A percentile compares a stretch with the other conserved stretches of the same genome.
These are phyloP conservation scores for Diorhabda sublineata DNA, from an alignment of 1,140 invertebrate species.

Conservation along the genomic window DNA sequence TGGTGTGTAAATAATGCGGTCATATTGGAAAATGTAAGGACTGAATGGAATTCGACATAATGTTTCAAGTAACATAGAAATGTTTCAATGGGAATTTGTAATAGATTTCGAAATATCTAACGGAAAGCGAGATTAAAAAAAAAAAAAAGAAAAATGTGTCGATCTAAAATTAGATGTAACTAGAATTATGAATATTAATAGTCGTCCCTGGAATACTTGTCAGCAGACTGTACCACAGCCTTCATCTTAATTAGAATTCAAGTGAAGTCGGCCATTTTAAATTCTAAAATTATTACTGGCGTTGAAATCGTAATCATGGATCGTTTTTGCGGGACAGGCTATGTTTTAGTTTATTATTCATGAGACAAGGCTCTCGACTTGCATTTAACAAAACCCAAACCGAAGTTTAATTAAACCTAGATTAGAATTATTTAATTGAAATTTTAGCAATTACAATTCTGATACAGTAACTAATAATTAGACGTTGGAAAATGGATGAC, in stretches of 20 bases:
- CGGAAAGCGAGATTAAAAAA: no score
- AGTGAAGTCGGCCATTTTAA: slow-evolving; percentile 1
- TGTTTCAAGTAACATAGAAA: no score
- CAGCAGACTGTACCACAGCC: background rate
- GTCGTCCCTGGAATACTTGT: background rate
- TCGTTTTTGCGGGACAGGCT: slow-evolving; percentile 8
- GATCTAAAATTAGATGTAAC: no score
- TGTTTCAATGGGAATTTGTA: no score
- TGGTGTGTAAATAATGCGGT: no score
- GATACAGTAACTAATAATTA: slow-evolving; percentile 16
- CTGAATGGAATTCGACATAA: no score
- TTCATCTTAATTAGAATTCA: slow-evolving; percentile 3
- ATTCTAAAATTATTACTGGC: slow-evolving; percentile 13
- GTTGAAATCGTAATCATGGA: slow-evolving; percentile 16
- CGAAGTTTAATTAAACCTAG: slow-evolving; percentile 18
- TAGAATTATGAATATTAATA: no score
- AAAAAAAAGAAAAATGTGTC: no score
- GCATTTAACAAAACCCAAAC: slow-evolving; percentile 13
- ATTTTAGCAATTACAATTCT: slow-evolving; percentile 15
- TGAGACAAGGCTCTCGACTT: slow-evolving; percentile 9
- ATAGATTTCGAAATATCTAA: no score
- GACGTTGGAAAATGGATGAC: background rate
- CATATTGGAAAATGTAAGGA: no score
- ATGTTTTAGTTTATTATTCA: slow-evolving; percentile 15
- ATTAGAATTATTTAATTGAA: slow-evolving; percentile 17